Conservation (phyloP, 1,140 invertebrate species). For the Dryas iulia region DNA sequence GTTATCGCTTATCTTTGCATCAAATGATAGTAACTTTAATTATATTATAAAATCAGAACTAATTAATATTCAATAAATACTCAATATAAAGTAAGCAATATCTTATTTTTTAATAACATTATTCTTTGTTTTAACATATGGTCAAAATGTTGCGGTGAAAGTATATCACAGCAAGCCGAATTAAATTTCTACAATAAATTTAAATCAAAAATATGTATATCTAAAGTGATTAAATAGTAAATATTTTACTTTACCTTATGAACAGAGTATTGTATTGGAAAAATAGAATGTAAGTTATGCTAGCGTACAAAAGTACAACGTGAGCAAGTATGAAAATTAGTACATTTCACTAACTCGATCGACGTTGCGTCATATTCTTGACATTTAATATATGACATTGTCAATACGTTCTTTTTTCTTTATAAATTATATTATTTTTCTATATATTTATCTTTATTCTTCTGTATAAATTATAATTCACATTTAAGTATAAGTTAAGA, state of each 20-base stretch:
- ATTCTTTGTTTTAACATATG: not conserved
- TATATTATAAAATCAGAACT: too few species aligned
- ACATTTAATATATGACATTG: not conserved
- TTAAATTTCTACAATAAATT: not conserved
- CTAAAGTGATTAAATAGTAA: not conserved
- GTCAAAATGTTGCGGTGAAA: not conserved
- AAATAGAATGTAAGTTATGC: not conserved
- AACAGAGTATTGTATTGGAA: not conserved
- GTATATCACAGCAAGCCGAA: not conserved
- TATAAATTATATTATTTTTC: too few species aligned
- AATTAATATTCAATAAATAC: too few species aligned
- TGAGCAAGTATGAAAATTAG: constrained; percentile 1
- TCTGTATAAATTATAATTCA: too few species aligned
- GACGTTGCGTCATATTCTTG: not conserved
- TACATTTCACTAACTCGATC: not conserved
- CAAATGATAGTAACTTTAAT: too few species aligned
- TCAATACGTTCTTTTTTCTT: not conserved
- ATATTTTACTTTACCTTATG: not conserved
- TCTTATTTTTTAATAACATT: too few species aligned
- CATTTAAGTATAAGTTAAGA: too few species aligned
- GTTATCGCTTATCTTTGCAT: not conserved
- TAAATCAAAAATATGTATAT: not conserved
- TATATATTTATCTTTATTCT: too few species aligned
- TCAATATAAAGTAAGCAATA: not conserved
- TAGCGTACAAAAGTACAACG: not conserved